phyloP scores from a whole-genome alignment of 1,140 invertebrate genomes.

The Drosophila nannoptera region DNA sequence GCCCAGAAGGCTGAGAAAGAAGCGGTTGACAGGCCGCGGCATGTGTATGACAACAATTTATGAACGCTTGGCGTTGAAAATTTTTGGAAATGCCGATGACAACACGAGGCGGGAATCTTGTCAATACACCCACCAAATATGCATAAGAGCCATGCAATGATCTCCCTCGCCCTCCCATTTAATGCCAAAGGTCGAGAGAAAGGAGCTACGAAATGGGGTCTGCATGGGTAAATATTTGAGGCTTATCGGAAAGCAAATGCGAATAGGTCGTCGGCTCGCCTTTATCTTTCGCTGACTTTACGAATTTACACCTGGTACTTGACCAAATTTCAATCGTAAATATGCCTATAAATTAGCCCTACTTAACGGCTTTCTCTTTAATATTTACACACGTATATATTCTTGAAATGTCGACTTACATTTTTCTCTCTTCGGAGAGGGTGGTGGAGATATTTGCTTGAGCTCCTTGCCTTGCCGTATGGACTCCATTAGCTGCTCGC shows the following conservation, averaged over 20 bases:
- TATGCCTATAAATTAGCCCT: not conserved
- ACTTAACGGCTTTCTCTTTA: not conserved
- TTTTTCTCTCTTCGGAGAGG: conserved; percentile 49
- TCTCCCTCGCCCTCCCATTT: not conserved
- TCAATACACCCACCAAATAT: conserved; percentile 16
- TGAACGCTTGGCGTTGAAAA: conserved; percentile 64
- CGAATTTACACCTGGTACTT: not conserved
- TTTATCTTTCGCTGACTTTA: not conserved
- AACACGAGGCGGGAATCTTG: conserved; percentile 28
- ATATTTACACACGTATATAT: not conserved
- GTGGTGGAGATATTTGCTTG: conserved; percentile 80
- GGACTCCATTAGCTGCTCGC: conserved; percentile 92
- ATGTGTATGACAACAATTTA: conserved; percentile 61
- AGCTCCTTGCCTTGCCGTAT: conserved; percentile 89
- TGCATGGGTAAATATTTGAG: not conserved
- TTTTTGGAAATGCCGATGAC: conserved; percentile 52
- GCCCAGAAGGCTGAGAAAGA: conserved; percentile 8
- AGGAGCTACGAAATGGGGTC: not conserved
- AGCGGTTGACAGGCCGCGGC: conserved; percentile 13
- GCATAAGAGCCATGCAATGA: conserved; percentile 15
- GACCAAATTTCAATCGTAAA: not conserved
- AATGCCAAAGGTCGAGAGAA: not conserved
- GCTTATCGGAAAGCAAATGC: conserved; percentile 2
- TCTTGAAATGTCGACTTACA: conserved; percentile 51
- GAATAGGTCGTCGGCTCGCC: not conserved